Evolutionary conservation across 2,888 invertebrate genomes (phyloP).

Genomic region (Hymenopus coronatus): DNA sequence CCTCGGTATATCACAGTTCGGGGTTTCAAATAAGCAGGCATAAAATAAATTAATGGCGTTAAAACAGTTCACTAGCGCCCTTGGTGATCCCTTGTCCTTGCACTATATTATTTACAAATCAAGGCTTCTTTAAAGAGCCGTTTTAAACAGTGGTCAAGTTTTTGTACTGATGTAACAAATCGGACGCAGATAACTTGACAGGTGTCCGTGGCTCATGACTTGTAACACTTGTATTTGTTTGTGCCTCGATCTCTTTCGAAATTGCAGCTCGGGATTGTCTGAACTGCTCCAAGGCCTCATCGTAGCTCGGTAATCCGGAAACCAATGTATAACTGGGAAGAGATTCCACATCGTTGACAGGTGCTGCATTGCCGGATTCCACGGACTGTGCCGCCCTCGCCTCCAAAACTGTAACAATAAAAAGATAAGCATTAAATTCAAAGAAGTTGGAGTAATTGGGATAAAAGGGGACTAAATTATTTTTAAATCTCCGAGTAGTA

Average conservation of each 20-base stretch:
- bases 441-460: not conserved
- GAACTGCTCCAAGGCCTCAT: conserved; percentile 60
- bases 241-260: not conserved
- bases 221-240: not conserved
- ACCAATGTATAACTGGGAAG: conserved; percentile 63
- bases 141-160: conserved; percentile 15
- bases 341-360: conserved; percentile 50
- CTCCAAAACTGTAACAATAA: conserved; percentile 49
- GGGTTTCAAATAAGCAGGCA: not conserved
- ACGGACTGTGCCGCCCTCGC: not conserved
- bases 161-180: conserved; percentile 45
- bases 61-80: not conserved
- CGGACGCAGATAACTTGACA: conserved; percentile 44
- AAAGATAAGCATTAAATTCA: not conserved
- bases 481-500: not conserved
- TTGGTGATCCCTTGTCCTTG: not conserved
- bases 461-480: not conserved
- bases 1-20: not conserved
- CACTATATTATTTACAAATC: not conserved
- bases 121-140: not conserved
- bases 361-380: not conserved
- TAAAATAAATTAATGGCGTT: not conserved
- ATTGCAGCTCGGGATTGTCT: conserved; percentile 41
- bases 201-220: conserved; percentile 36
- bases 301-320: conserved; percentile 63